These are phyloP conservation scores for Austrofundulus limnaeus DNA, from an alignment of 2,113 vertebrate genomes.

Conservation along the genomic window DNA sequence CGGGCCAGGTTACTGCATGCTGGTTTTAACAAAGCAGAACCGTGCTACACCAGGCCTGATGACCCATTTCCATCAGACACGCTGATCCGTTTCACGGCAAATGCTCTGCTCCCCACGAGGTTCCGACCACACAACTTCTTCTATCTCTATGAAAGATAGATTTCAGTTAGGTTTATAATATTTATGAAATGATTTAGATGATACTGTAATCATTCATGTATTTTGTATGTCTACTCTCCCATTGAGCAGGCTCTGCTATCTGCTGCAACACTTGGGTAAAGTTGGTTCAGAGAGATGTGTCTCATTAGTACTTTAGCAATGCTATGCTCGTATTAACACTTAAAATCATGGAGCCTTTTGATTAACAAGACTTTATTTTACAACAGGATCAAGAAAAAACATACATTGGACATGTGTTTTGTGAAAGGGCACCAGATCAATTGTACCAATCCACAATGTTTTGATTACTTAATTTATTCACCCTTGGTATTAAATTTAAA, in stretches of 20 bases:
- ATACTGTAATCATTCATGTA: not conserved
- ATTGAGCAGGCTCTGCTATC: not conserved
- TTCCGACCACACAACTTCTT: not conserved
- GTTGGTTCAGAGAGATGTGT: too few species aligned
- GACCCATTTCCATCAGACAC: slow-evolving; percentile 2
- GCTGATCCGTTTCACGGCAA: not conserved
- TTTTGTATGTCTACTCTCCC: not conserved
- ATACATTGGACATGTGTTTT: too few species aligned
- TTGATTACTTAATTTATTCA: too few species aligned
- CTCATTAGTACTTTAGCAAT: too few species aligned
- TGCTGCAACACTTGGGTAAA: not conserved
- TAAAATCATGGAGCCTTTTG: too few species aligned
- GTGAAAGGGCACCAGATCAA: too few species aligned
- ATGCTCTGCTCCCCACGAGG: not conserved
- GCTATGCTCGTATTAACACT: too few species aligned
- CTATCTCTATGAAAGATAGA: not conserved
- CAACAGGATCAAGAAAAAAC: too few species aligned
- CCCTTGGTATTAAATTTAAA: too few species aligned
- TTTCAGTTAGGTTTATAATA: not conserved
- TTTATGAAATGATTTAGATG: not conserved
- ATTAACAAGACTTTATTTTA: too few species aligned
- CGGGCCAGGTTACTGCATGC: not conserved
- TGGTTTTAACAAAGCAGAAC: slow-evolving; percentile 1
- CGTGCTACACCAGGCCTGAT: not conserved
- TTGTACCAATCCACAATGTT: too few species aligned